These are phyloP conservation scores for Anisognathus igniventris DNA, from an alignment of 2,797 vertebrate species.

Conservation along the genomic window DNA sequence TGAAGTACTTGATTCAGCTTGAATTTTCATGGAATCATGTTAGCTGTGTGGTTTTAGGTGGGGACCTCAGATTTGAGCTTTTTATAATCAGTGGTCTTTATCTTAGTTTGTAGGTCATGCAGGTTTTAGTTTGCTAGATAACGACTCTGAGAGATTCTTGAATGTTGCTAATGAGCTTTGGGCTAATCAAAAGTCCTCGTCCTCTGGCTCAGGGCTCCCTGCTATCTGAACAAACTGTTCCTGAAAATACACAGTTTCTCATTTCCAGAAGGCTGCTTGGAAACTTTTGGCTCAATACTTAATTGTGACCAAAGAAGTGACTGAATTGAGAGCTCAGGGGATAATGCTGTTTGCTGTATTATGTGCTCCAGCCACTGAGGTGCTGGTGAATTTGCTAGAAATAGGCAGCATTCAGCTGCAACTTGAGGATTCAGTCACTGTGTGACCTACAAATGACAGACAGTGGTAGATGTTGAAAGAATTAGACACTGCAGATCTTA, in stretches of 20 bases:
- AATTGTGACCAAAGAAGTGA: neutral
- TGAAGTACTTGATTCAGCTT: neutral
- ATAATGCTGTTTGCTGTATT: neutral
- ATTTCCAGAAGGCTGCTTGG: neutral
- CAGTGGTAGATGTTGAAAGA: neutral
- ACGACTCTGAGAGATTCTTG: neutral
- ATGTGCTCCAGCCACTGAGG: neutral
- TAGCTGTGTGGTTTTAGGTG: neutral
- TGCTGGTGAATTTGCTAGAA: neutral
- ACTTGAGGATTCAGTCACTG: neutral
- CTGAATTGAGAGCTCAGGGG: neutral
- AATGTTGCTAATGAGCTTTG: slow-evolving; percentile 50
- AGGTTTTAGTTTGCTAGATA: slow-evolving; percentile 22
- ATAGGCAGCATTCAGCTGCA: neutral
- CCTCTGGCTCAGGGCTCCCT: neutral
- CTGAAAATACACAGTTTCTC: neutral
- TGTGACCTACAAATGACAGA: neutral
- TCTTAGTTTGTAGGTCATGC: slow-evolving; percentile 21
- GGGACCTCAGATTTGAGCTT: neutral
- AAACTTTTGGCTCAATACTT: neutral
- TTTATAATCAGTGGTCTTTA: neutral
- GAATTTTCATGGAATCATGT: neutral
- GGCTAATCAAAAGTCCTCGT: slow-evolving; percentile 6
- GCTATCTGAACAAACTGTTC: neutral
- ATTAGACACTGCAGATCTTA: neutral